Base-by-base conservation (phyloP, 2,797 vertebrate genomes). In the Valencia hispanica region DNA sequence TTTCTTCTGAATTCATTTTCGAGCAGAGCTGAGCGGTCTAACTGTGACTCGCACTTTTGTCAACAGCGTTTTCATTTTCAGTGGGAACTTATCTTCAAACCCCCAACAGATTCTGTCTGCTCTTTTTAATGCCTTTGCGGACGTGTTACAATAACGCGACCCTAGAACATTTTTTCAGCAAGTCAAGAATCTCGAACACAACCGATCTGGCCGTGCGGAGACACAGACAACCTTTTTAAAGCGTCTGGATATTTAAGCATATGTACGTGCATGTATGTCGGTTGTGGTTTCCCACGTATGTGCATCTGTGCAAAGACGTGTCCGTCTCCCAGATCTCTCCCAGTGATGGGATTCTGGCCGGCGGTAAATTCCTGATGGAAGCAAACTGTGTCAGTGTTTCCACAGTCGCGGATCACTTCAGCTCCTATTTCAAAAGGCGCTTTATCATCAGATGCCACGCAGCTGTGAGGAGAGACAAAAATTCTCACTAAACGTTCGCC, bases 361-460 rank as follows among this genome's bases (percentile, higher is more conserved):
- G 84, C 47, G 32, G 78, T 88, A 45, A 79, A 83, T 83, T 81
- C 78, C 73, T 53, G 80, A 86, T 82, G 77, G 86, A 88, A 79
- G 79, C 63, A 80, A 79, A 81, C 68, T 79, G 12, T 75, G 85
- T 89, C 86, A 80, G 80, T 79, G 75, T 91, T 89, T 90, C 86
- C 84, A 84, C 77, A 43, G 74, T 68, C 5, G 74, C 77, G 39
- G 12, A 63, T 65, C 75, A 84, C 86, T 80, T 47, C 0, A 66
- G 78, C 78, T 91, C 86, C 75, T 50, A 73, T 93, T 92, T 94
- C 86, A 91, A 87, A 92, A 73, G 81, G 27, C 50, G 39, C 74
- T 87, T 86, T 84, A 68, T 68, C 27, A 89, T 90, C 89, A 84
- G 90, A 90, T 82, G 77, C 59, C 25, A 73, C 0, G 55, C 4